phyloP scores from a whole-genome alignment of 2,113 vertebrate species.

The Anas platyrhynchos region DNA sequence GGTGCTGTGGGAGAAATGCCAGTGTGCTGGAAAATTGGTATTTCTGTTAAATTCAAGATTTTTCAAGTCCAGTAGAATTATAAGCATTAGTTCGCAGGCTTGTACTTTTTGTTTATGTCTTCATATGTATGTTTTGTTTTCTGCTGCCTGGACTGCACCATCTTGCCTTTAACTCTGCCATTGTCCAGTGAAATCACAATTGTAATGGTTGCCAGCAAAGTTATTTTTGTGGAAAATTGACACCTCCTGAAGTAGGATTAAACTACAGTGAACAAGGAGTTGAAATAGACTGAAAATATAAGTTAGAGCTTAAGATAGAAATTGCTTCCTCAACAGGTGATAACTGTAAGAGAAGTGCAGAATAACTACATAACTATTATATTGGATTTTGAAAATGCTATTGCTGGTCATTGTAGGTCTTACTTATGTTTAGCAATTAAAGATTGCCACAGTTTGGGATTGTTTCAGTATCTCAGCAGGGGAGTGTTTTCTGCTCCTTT shows the following conservation, averaged over 20 bases:
- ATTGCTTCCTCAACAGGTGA: conserved; percentile 56
- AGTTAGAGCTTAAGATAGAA: conserved; percentile 60
- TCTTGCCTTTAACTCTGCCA: conserved; percentile 9
- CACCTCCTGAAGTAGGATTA: conserved; percentile 64
- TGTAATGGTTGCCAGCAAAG: conserved; percentile 63
- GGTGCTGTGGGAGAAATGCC: conserved; percentile 26
- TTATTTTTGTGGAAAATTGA: conserved; percentile 80
- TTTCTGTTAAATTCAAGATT: background rate
- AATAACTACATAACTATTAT: conserved; percentile 43
- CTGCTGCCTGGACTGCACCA: background rate
- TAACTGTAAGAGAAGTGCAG: conserved; percentile 48
- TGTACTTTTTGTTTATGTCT: background rate
- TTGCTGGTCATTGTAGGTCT: conserved; percentile 10
- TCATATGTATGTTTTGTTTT: background rate
- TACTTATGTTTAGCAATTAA: conserved; percentile 53
- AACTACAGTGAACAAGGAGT: conserved; percentile 38
- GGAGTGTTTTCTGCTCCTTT: background rate
- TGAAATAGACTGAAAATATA: conserved; percentile 56
- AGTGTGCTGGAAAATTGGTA: background rate
- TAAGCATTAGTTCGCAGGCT: conserved; percentile 2
- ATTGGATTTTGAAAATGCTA: conserved; percentile 38
- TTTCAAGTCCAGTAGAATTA: background rate
- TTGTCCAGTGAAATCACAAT: conserved; percentile 36
- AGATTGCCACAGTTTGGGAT: conserved; percentile 6
- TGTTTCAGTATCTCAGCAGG: conserved; percentile 9